Conservation (phyloP, 2,888 invertebrate genomes). For the Amphipyra tragopoginis region DNA sequence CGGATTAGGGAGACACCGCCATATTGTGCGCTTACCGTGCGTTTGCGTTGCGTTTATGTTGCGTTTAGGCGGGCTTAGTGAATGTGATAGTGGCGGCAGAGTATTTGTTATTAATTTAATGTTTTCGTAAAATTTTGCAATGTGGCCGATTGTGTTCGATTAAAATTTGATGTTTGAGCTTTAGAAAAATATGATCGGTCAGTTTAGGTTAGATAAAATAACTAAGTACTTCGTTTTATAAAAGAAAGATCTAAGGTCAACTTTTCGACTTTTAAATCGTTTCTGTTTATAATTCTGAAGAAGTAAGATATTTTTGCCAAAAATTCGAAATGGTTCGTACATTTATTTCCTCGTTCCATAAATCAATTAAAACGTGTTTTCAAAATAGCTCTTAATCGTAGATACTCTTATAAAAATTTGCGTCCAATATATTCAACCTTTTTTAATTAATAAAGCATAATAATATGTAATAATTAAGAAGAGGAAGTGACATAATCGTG, state of each 20-base stretch:
- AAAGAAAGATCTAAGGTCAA: no score
- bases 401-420: slow-evolving; percentile 9
- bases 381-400: not conserved
- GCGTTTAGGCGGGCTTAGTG: slow-evolving; percentile 40
- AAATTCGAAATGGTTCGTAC: no score
- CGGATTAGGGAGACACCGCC: slow-evolving; percentile 67
- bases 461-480: slow-evolving; percentile 33
- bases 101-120: slow-evolving; percentile 26
- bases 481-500: slow-evolving; percentile 29
- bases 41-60: slow-evolving; percentile 14
- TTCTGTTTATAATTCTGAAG: no score
- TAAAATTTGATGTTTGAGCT: not conserved
- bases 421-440: slow-evolving; percentile 13
- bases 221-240: no score
- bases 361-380: no score
- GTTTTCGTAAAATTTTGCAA: not conserved
- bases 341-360: no score
- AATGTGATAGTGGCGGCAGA: slow-evolving; percentile 9
- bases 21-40: slow-evolving; percentile 33
- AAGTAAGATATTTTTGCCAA: no score
- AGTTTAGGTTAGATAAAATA: no score
- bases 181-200: no score
- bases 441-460: no score
- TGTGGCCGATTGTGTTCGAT: not conserved
- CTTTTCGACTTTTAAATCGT: no score